A percentile compares a stretch with the other conserved stretches of the same genome.
Conservation (phyloP, 2,113 vertebrate species). For the Chitala chitala region DNA sequence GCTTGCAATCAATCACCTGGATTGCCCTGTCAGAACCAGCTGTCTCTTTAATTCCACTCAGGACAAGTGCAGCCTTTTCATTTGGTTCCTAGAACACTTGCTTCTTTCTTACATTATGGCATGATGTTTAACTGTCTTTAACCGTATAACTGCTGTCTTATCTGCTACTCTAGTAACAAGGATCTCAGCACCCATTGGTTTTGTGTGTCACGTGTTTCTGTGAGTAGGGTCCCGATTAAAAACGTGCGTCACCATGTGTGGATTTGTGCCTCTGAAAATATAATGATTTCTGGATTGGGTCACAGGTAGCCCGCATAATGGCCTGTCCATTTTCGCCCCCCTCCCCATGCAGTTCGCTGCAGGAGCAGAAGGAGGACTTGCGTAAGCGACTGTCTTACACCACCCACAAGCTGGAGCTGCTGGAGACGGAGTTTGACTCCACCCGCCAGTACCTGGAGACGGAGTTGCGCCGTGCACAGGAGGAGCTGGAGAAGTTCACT, state of each 20-base stretch:
- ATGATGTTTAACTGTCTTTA: background rate
- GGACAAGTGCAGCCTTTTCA: background rate
- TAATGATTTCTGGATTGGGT: too few species aligned
- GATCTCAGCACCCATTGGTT: too few species aligned
- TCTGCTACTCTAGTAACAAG: too few species aligned
- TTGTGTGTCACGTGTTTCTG: too few species aligned
- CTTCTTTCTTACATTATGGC: too few species aligned
- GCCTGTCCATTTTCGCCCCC: too few species aligned
- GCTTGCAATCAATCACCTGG: slow-evolving; percentile 12
- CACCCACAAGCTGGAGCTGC: slow-evolving; percentile 89
- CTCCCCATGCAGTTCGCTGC: slow-evolving; percentile 78
- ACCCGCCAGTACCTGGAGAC: slow-evolving; percentile 92
- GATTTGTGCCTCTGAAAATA: too few species aligned
- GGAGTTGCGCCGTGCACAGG: slow-evolving; percentile 85
- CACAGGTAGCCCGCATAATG: too few species aligned
- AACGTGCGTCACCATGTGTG: too few species aligned
- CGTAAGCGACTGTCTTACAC: slow-evolving; percentile 88
- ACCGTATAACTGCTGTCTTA: too few species aligned
- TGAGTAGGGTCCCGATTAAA: too few species aligned
- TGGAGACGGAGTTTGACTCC: slow-evolving; percentile 89
- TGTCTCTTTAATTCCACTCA: slow-evolving; percentile 5
- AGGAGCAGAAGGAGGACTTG: slow-evolving; percentile 95
- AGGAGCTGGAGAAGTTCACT: slow-evolving; percentile 91
- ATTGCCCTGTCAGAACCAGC: slow-evolving; percentile 9
- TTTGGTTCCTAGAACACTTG: background rate